Conservation (phyloP, 2,113 vertebrate genomes). For the Pontoporia blainvillei region DNA sequence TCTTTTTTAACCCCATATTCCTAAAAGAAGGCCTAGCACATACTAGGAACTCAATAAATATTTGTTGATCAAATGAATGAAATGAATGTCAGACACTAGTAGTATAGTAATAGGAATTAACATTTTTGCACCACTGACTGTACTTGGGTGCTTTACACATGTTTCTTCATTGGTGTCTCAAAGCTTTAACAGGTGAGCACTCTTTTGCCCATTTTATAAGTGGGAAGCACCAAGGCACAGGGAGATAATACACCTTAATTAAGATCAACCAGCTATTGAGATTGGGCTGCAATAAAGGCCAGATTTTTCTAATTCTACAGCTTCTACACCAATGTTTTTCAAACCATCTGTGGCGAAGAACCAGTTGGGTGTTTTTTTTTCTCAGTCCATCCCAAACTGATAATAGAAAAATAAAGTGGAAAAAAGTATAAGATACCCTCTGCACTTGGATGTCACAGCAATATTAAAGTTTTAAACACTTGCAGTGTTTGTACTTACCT, state of each 20-base stretch:
- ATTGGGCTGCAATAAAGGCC: neutral
- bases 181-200: neutral
- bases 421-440: neutral
- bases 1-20: neutral
- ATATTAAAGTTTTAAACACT: neutral
- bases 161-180: neutral
- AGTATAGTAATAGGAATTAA: neutral
- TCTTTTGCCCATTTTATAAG: neutral
- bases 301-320: neutral
- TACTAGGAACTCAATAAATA: neutral
- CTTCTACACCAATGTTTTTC: neutral
- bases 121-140: neutral
- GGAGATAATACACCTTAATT: neutral
- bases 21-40: neutral
- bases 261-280: neutral
- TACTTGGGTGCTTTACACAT: neutral
- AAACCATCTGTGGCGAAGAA: neutral
- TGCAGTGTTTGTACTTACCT: neutral
- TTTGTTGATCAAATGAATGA: neutral
- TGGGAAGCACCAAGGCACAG: neutral
- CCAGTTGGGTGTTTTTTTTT: neutral
- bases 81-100: neutral
- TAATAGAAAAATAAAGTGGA: neutral
- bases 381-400: neutral
- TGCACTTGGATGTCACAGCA: neutral